Evolutionary conservation across 2,113 vertebrate genomes (phyloP), one percentile per base, ranked within the genome.

Genomic region (Tiliqua scincoides): DNA sequence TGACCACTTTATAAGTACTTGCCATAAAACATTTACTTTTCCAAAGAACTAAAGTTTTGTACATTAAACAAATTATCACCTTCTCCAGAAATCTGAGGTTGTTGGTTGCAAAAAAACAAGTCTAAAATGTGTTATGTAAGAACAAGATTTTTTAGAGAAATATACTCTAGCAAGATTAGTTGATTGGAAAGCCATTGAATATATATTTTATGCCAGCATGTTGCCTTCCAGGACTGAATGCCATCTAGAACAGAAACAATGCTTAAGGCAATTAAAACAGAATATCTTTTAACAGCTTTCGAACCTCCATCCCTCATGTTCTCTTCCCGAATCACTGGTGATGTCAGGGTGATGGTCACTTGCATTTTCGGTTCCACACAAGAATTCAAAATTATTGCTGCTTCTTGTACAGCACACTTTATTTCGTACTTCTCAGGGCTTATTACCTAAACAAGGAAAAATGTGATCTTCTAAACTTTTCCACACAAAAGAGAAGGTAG

Each of bases 341-440:
- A 99, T 35, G 99, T 99, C 95, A 99, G 93, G 2, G 98, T 99
- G 96, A 99, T 98, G 54, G 98, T 99, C 93, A 99, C 99, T 97
- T 98, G 97, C 98, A 99, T 99, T 98, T 99, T 99, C 85, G 98
- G 98, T 90, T 99, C 99, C 84, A 97, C 94, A 85, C 96, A 95
- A 0, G 99, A 99, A 75, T 97, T 98, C 94, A 99, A 96, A 95
- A 99, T 95, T 94, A 99, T 98, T 84, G 98, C 97, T 6, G 98
- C 97, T 94, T 99, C 99, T 92, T 98, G 94, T 32, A 97, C 48
- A n/a, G 97, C 98, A 88, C 97, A 98, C 63, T 97, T 98, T 83
- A 99, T 98, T 93, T 99, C 98, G 0, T 99, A 99, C 93, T 99
- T 99, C 93, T 99, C 99, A 83, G 98, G 97, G 81, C 99, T 98